Evolutionary conservation across 2,888 invertebrate genomes (phyloP).

Genomic region (Folsomia manolachei): DNA sequence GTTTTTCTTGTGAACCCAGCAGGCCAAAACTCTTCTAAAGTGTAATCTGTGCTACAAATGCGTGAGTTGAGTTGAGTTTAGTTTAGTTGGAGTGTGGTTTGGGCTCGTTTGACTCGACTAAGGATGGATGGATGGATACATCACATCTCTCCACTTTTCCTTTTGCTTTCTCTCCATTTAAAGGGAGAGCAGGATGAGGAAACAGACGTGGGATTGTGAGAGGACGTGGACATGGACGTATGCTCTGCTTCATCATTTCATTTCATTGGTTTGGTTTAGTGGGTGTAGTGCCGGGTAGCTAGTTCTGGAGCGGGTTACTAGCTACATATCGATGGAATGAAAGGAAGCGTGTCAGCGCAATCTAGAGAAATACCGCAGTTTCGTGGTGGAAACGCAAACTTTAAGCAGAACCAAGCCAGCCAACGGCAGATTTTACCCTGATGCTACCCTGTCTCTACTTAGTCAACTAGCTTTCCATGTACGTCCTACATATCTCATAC

Average conservation of each 20-base stretch:
- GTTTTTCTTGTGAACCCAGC: not conserved
- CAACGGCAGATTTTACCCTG: conserved; percentile 39
- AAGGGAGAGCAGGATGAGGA: no score
- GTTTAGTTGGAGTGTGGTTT: not conserved
- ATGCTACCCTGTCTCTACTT: no score
- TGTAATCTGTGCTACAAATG: conserved; percentile 5
- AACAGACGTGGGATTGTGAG: not conserved
- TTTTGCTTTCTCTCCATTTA: conserved; percentile 8
- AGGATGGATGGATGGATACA: no score
- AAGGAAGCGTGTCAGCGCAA: conserved; percentile 37
- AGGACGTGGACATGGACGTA: not conserved
- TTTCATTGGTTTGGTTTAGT: not conserved
- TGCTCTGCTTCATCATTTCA: not conserved
- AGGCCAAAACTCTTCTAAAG: not conserved
- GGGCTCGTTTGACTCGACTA: conserved; percentile 13
- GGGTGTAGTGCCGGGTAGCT: no score
- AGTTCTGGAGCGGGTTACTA: no score
- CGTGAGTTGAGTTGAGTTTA: not conserved
- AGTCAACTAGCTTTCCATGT: no score
- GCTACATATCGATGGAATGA: conserved; percentile 36
- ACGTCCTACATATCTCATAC: conserved; percentile 34
- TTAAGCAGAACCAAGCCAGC: conserved; percentile 18
- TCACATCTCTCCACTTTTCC: conserved; percentile 1
- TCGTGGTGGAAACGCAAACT: conserved; percentile 28
- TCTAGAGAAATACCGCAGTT: conserved; percentile 29